Evolutionary conservation across 2,888 invertebrate species (phyloP).

Genomic region (Trachelus stipa): DNA sequence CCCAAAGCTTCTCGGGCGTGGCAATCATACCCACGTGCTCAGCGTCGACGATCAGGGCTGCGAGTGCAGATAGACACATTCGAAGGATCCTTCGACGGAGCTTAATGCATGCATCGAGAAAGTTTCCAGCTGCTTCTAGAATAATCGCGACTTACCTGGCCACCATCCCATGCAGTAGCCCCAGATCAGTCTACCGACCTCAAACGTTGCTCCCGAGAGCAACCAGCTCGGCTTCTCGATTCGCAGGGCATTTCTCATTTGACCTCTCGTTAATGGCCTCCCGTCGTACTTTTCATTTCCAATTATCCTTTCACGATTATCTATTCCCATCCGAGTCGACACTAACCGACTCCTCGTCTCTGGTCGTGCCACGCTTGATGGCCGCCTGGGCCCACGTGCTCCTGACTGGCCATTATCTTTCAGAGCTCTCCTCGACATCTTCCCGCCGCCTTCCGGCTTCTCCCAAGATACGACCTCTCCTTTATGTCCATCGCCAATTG

Average conservation of each 20-base stretch:
- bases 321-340: not conserved
- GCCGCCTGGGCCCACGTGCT: not conserved
- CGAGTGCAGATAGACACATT: not conserved
- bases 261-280: conserved; percentile 1
- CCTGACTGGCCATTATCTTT: not conserved
- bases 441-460: not conserved
- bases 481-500: not conserved
- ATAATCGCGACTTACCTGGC: conserved; percentile 47
- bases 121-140: not conserved
- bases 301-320: not conserved
- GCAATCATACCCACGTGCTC: conserved; percentile 51
- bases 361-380: not conserved
- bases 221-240: not conserved
- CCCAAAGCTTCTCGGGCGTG: conserved; percentile 48
- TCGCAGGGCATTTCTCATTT: not conserved
- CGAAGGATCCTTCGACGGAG: not conserved
- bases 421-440: not conserved
- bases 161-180: conserved; percentile 57
- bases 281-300: not conserved
- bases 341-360: not conserved
- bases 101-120: too few relatives aligned
- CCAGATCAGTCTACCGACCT: conserved; percentile 57
- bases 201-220: not conserved
- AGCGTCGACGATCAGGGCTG: conserved; percentile 50
- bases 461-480: not conserved